A percentile compares a stretch with the other conserved stretches of the same genome.
Evolutionary conservation across 2,888 invertebrate species (phyloP).

Genomic region (Mesochorus sp.): DNA sequence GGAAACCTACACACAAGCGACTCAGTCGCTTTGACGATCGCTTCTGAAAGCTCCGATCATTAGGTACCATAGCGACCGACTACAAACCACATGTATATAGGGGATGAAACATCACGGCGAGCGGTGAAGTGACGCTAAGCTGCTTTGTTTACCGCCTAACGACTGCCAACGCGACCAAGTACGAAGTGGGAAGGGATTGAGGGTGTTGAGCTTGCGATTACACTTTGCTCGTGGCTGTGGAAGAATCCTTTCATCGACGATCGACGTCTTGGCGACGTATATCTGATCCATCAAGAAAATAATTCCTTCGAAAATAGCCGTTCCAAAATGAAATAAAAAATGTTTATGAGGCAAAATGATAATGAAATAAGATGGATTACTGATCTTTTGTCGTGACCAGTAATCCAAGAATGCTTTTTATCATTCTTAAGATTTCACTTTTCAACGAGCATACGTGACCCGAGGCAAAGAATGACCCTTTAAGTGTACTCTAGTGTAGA

Average conservation of each 20-base stretch:
- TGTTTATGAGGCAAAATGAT: too few relatives aligned
- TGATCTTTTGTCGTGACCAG: neutral
- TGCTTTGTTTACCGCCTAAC: slow-evolving; percentile 17
- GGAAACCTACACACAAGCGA: neutral
- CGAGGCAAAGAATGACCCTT: neutral
- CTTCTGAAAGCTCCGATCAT: neutral
- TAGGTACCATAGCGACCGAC: neutral
- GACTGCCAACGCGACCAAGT: neutral
- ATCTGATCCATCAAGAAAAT: neutral
- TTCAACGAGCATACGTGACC: neutral
- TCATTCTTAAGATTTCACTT: neutral
- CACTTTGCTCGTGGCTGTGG: slow-evolving; percentile 23
- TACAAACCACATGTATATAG: neutral
- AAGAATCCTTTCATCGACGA: neutral
- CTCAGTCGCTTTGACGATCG: neutral
- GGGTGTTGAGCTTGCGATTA: slow-evolving; percentile 17
- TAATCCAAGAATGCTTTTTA: neutral
- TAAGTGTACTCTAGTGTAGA: neutral
- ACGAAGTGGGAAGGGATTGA: neutral
- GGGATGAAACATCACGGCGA: neutral
- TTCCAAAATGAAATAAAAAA: too few relatives aligned
- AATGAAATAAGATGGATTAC: too few relatives aligned
- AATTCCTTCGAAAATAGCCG: neutral
- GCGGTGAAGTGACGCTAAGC: neutral
- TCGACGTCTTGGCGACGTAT: neutral